Conservation (phyloP, 2,113 vertebrate genomes). For the Peromyscus maniculatus region DNA sequence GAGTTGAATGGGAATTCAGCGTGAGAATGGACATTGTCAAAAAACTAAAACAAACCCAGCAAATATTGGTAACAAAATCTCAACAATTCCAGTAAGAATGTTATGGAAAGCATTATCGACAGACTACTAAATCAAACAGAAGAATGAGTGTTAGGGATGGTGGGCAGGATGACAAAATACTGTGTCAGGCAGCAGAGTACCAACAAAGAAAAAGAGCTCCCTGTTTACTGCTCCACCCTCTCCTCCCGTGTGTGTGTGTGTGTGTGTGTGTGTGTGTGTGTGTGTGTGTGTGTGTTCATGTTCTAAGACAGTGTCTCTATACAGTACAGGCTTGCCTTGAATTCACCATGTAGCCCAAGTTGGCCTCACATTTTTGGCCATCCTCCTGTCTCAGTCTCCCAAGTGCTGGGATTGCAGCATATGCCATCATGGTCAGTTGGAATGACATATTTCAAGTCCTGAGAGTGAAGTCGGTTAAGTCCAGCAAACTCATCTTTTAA, state of each 20-base stretch:
- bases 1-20: background rate
- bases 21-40: background rate
- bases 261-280: background rate
- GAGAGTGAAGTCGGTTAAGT: background rate
- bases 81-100: background rate
- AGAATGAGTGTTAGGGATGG: background rate
- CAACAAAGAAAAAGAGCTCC: background rate
- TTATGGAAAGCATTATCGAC: background rate
- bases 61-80: background rate
- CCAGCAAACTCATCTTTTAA: background rate
- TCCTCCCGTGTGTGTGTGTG: no score
- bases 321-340: background rate
- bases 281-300: background rate
- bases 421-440: background rate
- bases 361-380: background rate
- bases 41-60: background rate
- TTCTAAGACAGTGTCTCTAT: background rate
- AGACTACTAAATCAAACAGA: background rate
- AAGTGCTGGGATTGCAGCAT: background rate
- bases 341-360: background rate
- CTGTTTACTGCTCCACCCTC: background rate
- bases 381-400: background rate
- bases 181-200: background rate
- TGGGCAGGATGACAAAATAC: background rate
- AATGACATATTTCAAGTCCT: background rate